Base-by-base conservation (phyloP, 2,797 vertebrate genomes). In the Bradypodion ventrale region DNA sequence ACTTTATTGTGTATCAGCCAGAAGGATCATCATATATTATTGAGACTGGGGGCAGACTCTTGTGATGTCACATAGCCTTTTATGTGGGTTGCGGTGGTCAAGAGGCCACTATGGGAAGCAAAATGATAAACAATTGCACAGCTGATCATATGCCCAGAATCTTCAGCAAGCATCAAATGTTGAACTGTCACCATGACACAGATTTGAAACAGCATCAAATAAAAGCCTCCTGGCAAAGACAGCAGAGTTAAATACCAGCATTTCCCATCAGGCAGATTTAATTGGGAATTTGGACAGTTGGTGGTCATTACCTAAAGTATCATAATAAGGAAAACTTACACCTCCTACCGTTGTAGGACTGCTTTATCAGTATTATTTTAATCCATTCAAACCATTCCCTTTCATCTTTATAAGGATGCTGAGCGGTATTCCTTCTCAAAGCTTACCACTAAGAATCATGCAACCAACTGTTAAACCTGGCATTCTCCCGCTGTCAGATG, bases 261-360 rank as follows among this genome's bases (percentile, higher is more conserved):
- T 52, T 83, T 7, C 19, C 81, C 27, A 75, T 75, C 81, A 83
- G 81, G 21, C 59, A 32, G 44, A 83, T 75, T 83, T 83, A 83
- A 83, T 83, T 83, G 81, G 70, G 60, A 49, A 75, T 83, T 63
- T 75, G 72, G 73, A 66, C 81, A 66, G 81, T 56, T 68, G 81
- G 81, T 66, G 35, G 73, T 68, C 27, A 72, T 81, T 72, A 81
- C 79, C 79, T 81, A 68, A 75, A 66, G 81, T 35, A 32, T 52
- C 44, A 16, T 35, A 75, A 75, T 75, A 75, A 83, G 73, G 49
- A 60, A 83, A 66, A 75, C 13, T 9, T 66, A 37, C 40, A 40
- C 32, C 5, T 49, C 44, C 42, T 37, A 3, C 81, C 66, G 72
- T 72, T 83, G 25, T 23, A 83, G 46, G 32, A 63, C 42, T 49